These are phyloP conservation scores for Alcis repandata DNA, from an alignment of 2,888 invertebrate genomes.

Conservation along the genomic window DNA sequence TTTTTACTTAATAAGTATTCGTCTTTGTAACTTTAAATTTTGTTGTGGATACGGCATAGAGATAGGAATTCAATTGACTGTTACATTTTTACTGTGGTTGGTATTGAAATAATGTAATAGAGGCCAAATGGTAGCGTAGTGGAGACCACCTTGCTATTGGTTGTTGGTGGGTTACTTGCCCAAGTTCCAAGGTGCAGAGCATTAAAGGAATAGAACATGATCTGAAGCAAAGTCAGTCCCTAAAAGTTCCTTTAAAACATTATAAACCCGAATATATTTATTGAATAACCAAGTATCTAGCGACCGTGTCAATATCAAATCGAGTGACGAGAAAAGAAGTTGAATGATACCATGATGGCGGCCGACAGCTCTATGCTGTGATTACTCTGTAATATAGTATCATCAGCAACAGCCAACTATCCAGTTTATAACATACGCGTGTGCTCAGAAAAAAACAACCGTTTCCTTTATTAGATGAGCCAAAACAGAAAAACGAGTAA, in stretches of 20 bases:
- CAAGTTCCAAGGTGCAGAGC: background rate
- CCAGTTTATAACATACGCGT: too few species aligned
- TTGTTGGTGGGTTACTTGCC: too few species aligned
- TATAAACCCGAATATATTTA: slow-evolving; percentile 32
- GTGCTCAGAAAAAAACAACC: too few species aligned
- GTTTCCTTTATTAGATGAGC: too few species aligned
- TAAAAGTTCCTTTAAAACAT: slow-evolving; percentile 41
- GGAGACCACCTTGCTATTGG: too few species aligned
- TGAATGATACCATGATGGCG: too few species aligned
- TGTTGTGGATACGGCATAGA: background rate
- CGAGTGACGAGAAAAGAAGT: slow-evolving; percentile 23
- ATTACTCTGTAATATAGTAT: background rate
- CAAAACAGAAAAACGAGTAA: too few species aligned
- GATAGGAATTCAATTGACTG: background rate
- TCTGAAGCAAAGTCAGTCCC: slow-evolving; percentile 16
- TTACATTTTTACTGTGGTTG: background rate
- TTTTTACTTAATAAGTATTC: too few species aligned
- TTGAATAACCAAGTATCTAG: slow-evolving; percentile 12
- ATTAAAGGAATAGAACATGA: background rate
- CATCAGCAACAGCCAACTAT: background rate
- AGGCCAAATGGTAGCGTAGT: background rate
- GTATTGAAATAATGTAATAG: background rate
- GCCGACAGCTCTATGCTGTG: background rate
- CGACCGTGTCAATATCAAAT: too few species aligned
- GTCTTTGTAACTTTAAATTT: too few species aligned